Conservation (phyloP, 2,113 vertebrate genomes). For the Tragelaphus strepsiceros region DNA sequence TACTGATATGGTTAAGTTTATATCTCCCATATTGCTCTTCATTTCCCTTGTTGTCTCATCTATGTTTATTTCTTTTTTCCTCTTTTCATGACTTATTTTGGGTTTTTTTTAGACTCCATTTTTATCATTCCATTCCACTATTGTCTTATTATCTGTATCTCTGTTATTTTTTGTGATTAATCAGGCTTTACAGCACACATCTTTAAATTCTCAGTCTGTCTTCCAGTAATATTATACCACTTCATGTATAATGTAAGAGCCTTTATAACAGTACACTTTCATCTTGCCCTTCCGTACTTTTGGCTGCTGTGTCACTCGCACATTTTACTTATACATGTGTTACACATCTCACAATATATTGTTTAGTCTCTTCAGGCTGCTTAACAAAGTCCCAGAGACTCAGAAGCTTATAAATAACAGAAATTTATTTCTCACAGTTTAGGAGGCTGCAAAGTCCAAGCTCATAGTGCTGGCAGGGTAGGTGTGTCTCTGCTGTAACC, state of each 20-base stretch:
- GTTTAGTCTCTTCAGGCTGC: neutral
- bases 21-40: neutral
- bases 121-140: neutral
- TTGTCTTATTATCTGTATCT: neutral
- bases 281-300: neutral
- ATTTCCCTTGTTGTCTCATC: neutral
- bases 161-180: neutral
- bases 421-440: neutral
- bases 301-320: neutral
- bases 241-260: neutral
- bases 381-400: neutral
- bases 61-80: neutral
- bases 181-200: neutral
- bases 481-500: neutral
- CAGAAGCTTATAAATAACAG: neutral
- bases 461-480: neutral
- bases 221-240: neutral
- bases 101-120: neutral
- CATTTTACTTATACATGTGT: neutral
- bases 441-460: neutral
- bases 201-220: neutral
- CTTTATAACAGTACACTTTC: neutral
- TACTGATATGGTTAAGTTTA: neutral
- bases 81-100: constrained; percentile 4
- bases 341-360: neutral